phyloP scores from a whole-genome alignment of 2,113 vertebrate genomes.

The Carassius auratus region DNA sequence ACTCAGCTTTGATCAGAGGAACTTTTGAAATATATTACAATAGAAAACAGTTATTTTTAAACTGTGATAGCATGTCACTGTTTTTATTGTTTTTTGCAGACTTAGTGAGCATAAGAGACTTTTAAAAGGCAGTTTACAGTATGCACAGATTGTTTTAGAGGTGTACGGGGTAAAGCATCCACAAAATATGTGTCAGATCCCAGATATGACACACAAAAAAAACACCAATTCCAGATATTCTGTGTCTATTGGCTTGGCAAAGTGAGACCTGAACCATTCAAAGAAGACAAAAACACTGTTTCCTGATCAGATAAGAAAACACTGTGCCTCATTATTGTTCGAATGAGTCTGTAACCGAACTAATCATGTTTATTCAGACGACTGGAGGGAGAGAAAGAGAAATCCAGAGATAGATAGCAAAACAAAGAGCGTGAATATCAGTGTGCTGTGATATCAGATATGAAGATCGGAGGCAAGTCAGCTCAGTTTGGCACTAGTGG shows the following conservation, averaged over 20 bases:
- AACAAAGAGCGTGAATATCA: constrained; percentile 32
- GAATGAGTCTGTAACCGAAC: constrained; percentile 36
- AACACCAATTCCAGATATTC: neutral
- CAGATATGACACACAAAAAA: neutral
- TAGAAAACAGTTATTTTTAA: neutral
- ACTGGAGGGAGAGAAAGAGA: constrained; percentile 23
- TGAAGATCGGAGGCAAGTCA: constrained; percentile 2
- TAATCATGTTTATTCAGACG: constrained; percentile 49
- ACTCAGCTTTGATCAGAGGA: neutral
- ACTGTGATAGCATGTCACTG: neutral
- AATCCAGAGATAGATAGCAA: constrained; percentile 8
- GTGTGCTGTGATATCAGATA: constrained; percentile 36
- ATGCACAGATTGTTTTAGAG: neutral
- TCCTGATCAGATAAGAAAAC: constrained; percentile 51
- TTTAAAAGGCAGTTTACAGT: neutral
- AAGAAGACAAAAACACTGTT: constrained; percentile 29
- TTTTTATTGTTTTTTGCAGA: neutral
- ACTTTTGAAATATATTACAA: neutral
- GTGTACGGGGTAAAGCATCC: neutral
- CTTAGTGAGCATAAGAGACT: neutral
- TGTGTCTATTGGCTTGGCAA: neutral
- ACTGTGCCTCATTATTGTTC: constrained; percentile 41
- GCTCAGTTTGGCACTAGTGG: constrained; percentile 7
- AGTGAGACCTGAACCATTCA: constrained; percentile 22
- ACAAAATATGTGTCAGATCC: neutral